Evolutionary conservation across 2,797 vertebrate genomes (phyloP).

Genomic region (Decapterus maruadsi): DNA sequence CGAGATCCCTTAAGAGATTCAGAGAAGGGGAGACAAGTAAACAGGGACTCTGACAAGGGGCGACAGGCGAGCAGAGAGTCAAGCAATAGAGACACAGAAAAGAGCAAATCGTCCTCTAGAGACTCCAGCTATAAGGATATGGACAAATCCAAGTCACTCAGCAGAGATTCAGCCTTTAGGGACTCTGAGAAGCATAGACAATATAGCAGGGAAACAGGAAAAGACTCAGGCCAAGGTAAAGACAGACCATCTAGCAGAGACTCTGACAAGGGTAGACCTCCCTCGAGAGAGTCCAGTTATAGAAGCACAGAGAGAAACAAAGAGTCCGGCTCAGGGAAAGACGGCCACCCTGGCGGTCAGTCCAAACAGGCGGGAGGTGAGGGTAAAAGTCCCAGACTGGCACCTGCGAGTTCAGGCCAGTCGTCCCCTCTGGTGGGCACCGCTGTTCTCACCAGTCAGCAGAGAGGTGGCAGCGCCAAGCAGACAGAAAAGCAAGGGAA

Average conservation of each 20-base stretch:
- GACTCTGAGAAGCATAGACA: conserved; percentile 75
- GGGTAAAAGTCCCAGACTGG: conserved; percentile 72
- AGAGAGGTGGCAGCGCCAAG: conserved; percentile 81
- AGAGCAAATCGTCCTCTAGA: conserved; percentile 71
- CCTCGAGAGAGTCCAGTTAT: conserved; percentile 76
- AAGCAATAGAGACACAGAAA: conserved; percentile 74
- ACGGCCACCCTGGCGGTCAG: conserved; percentile 62
- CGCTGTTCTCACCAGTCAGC: conserved; percentile 82
- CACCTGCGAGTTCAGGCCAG: conserved; percentile 77
- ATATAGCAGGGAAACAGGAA: conserved; percentile 72
- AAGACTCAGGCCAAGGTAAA: conserved; percentile 75
- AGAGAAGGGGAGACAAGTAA: conserved; percentile 74
- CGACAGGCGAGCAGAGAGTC: conserved; percentile 69
- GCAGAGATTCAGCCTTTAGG: conserved; percentile 64
- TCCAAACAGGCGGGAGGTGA: conserved; percentile 80
- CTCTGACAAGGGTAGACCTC: conserved; percentile 71
- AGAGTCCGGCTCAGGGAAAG: conserved; percentile 79
- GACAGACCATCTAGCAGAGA: conserved; percentile 78
- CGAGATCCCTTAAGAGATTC: conserved; percentile 73
- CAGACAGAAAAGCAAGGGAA: conserved; percentile 87
- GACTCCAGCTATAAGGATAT: conserved; percentile 70
- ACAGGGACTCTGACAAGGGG: conserved; percentile 74
- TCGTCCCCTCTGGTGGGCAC: conserved; percentile 84
- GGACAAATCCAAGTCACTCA: conserved; percentile 69
- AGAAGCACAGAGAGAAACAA: conserved; percentile 80